Base-by-base conservation (phyloP, 2,888 invertebrate genomes). In the Crematogaster levior region DNA sequence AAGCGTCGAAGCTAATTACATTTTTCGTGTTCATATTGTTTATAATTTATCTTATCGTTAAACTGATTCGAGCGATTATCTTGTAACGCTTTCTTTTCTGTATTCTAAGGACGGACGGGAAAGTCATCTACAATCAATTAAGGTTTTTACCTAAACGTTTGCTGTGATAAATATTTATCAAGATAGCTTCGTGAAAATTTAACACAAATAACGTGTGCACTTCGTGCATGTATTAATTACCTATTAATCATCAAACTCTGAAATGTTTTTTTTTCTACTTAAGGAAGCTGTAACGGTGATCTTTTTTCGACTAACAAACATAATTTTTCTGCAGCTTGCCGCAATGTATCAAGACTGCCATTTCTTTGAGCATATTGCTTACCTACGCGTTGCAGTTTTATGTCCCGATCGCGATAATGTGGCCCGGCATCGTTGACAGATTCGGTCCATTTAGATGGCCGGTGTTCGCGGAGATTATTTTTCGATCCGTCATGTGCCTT, bases 371-470 rank as follows among this genome's bases (percentile, higher is more conserved):
- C 15, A 98, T 99, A 84, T 95, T 99, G 87, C 96, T 99, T 86
- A 97, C 98, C 0, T 99, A 99, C 95, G 97, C 98, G 0, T 96
- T 99, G 27, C 99, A 99, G 95, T 97, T 99, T 93, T 99, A 99
- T 94, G 99, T 99, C 56, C 98, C 99, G 0, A 96, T 99, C 61
- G 97, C 97, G 80, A 97, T 99, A 83, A 97, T 98, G 90, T 98
- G 98, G 97, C 98, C 99, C 0, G 94, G 95, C 46, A 94, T 97
- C 40, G 93, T 94, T 75, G 94, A 95, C 72, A 94, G 95, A 88
- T 95, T 96, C 66, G 96, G 96, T 7, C 95, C 95, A 48, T 95
- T 96, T 85, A 95, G 95, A 65, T 95, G 95, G 90, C 96, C 96
- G 0, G 94, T 96, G 0, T 90, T 95, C 40, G 95, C 96, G 24